phyloP scores from a whole-genome alignment of 2,113 vertebrate genomes.

The Malurus elegans region DNA sequence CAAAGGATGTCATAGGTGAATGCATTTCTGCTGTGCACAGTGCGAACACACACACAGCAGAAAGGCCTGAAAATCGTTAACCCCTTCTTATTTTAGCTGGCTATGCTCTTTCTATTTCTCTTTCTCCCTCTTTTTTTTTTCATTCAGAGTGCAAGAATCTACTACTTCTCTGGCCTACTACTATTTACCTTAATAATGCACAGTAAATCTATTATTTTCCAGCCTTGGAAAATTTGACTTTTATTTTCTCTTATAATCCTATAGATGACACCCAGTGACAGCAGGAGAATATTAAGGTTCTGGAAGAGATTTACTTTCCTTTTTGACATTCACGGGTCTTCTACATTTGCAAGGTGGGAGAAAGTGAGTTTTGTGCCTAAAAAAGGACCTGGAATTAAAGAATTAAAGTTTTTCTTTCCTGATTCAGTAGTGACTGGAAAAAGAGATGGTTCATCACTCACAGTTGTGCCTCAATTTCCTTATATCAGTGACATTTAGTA shows the following conservation, averaged over 20 bases:
- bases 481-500: not conserved
- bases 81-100: slow-evolving; percentile 22
- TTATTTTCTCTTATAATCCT: slow-evolving; percentile 51
- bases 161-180: not conserved
- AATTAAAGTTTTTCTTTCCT: not conserved
- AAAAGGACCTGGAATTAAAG: not conserved
- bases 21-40: slow-evolving; percentile 41
- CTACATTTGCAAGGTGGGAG: not conserved
- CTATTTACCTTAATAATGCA: slow-evolving; percentile 36
- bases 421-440: not conserved
- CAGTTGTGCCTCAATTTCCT: not conserved
- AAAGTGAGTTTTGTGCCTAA: not conserved
- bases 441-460: not conserved
- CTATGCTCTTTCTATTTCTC: not conserved
- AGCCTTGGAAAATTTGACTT: slow-evolving; percentile 17
- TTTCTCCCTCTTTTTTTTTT: not conserved
- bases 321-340: not conserved
- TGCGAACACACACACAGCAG: slow-evolving; percentile 36
- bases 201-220: slow-evolving; percentile 33
- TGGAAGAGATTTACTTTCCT: not conserved
- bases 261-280: not conserved
- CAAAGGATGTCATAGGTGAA: slow-evolving; percentile 69
- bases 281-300: slow-evolving; percentile 18
- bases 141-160: not conserved
- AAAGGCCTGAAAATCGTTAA: slow-evolving; percentile 43